Base-by-base conservation (phyloP, 2,888 invertebrate species). In the Scaptomyza caliginosa region DNA sequence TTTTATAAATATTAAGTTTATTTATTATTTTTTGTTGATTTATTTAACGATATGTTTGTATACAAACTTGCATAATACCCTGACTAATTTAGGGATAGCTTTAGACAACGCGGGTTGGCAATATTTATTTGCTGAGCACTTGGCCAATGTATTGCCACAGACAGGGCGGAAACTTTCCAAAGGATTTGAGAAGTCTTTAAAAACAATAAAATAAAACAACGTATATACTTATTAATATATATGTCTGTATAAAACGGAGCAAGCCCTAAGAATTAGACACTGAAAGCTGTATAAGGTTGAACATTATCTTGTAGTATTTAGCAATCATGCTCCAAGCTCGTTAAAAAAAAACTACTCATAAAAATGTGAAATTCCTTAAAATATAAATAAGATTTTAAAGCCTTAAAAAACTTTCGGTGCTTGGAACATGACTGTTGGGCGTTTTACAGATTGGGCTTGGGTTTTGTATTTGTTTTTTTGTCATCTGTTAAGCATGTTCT, bases 11-110 rank as follows among this genome's bases (percentile, higher is more conserved):
- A 71, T 49, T 50, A 19, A 11, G 78, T 28, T 45, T 45, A 30
- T 19, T 45, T 45, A 48, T 85, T 68, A 57, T 58, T 62, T 77
- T 51, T 77, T 77, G 65, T 71, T 72, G 70, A 74, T 74, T 88
- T 74, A 75, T 74, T 77, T 80, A 88, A 88, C 87, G 87, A 88
- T 88, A 88, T 88, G 87, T 88, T 74, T 86, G 87, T 86, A 88
- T 82, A 87, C 85, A 87, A 88, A 88, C 80, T 77, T 88, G 28
- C 76, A 78, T 77, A 82, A 74, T 80, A 86, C 77, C 80, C 86
- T 78, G 76, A 71, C 74, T 78, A 75, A 73, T 65, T 67, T 46
- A 60, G 65, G 68, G 60, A 72, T 70, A 75, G 80, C 64, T 77
- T 65, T 39, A 67, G 64, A 67, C 56, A 74, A 52, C 67, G 70